Evolutionary conservation across 1,140 invertebrate species (phyloP), one percentile per base, ranked within the genome.

Genomic region (Drosophila sechellia): DNA sequence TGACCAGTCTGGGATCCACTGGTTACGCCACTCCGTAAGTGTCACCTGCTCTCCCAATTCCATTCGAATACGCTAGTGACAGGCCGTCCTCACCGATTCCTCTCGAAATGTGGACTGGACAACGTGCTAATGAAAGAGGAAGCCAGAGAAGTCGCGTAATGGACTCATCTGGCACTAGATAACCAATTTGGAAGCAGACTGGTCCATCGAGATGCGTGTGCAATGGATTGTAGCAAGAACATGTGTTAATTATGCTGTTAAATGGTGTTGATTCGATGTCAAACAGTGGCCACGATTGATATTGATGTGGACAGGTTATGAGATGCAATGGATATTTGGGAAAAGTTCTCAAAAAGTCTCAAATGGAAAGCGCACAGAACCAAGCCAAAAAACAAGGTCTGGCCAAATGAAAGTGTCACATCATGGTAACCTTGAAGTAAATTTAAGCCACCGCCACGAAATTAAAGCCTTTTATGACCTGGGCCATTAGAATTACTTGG

Each of bases 181-280:
- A 76, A 68, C 81, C 81, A 57, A 80, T 60, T 71, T 86, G 53
- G 81, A 68, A 34, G 59, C 46, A 63, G 55, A 46, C 66, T 68
- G 71, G 75, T 86, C 78, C 55, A 68, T 69, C 72, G 77, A 72
- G 60, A 86, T 85, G 81, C 72, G 81, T 89, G 83, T 87, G 60
- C 83, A 86, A 86, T 89, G 68, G 83, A 79, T 83, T 89, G 84
- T 78, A 84, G 76, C 75, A 87, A 70, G 79, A 86, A 86, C 83
- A 86, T 86, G 83, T 86, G 83, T 86, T 86, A 86, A 86, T 86
- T 86, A 79, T 81, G 83, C 65, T 75, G 65, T 83, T 81, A 76
- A 86, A 79, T 79, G 79, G 71, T 71, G 75, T 87, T 78, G 83
- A 78, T 76, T 72, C 83, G 63, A 87, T 81, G 59, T 78, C 74